Evolutionary conservation across 2,113 vertebrate species (phyloP).

Genomic region (Ictidomys tridecemlineatus): DNA sequence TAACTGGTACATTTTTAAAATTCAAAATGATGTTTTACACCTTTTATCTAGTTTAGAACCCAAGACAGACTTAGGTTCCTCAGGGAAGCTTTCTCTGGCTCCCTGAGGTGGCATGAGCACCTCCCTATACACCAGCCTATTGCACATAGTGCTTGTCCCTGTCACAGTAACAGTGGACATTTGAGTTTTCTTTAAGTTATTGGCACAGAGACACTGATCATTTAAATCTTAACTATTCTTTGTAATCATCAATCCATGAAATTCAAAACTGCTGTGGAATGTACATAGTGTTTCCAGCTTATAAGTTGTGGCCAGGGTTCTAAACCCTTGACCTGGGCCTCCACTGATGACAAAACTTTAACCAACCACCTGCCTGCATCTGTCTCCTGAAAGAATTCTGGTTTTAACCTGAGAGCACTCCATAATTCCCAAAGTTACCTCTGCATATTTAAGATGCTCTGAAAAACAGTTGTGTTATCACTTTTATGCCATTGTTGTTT

Average conservation of each 20-base stretch:
- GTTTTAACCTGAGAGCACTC: background rate
- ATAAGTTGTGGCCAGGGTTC: background rate
- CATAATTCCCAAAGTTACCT: background rate
- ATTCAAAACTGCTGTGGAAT: background rate
- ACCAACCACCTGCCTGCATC: background rate
- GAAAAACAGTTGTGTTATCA: background rate
- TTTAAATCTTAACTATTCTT: too few species aligned
- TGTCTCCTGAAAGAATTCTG: background rate
- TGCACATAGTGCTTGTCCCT: background rate
- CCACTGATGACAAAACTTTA: background rate
- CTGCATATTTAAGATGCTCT: background rate
- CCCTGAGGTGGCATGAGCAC: too few species aligned
- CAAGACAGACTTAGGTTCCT: too few species aligned
- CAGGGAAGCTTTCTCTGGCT: too few species aligned
- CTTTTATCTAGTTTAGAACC: too few species aligned
- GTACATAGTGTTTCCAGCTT: background rate
- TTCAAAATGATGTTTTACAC: too few species aligned
- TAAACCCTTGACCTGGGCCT: background rate
- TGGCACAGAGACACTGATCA: background rate
- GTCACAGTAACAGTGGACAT: background rate
- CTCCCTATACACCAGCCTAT: too few species aligned
- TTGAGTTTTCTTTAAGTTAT: background rate
- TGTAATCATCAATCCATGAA: background rate
- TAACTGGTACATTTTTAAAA: too few species aligned
- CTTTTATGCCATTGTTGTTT: background rate